Base-by-base conservation (phyloP, 2,888 invertebrate species). In the Drosophila macrospina region DNA sequence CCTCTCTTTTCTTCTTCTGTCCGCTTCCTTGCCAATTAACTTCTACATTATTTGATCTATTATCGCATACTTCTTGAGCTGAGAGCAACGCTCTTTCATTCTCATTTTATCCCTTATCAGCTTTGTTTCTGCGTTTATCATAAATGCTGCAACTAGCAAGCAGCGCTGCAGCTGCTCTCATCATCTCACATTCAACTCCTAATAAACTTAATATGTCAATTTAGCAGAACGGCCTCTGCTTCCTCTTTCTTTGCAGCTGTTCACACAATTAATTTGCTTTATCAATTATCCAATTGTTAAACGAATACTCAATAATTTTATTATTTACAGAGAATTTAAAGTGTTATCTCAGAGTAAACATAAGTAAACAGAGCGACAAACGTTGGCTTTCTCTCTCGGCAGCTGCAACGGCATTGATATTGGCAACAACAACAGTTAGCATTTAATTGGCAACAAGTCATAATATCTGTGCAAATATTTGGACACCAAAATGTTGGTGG, bases 391-490 rank as follows among this genome's bases (percentile, higher is more conserved):
- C 26, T 26, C 13, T 7, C 3, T 7, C 7, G n/a, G 8, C 28
- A 26, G 32, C 32, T 32, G 37, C 37, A 15, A 8, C 15, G 15
- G 2, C 36, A 13, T 13, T 13, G 3, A 36, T 2, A 13, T 36
- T 36, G 36, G 36, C 36, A n/a, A 13, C n/a, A 13, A 20, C 24
- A 34, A 57, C 32, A 24, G n/a, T 28, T 5, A 44, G 13, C 13
- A 28, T 52, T 65, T 52, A 67, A 76, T 80, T 80, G 67, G 62
- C 69, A 68, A 76, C 65, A 64, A 45, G 64, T 54, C 73, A 48
- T 80, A 66, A 72, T 67, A 68, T 57, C 65, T 44, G 36, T 57
- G 51, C 60, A 73, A 80, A 84, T 77, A 86, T 76, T 69, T 75
- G 56, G 26, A n/a, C 24, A 48, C 11, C 28, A 56, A 20, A 41